Conservation (phyloP, 2,113 vertebrate species). For the Xenopus borealis region DNA sequence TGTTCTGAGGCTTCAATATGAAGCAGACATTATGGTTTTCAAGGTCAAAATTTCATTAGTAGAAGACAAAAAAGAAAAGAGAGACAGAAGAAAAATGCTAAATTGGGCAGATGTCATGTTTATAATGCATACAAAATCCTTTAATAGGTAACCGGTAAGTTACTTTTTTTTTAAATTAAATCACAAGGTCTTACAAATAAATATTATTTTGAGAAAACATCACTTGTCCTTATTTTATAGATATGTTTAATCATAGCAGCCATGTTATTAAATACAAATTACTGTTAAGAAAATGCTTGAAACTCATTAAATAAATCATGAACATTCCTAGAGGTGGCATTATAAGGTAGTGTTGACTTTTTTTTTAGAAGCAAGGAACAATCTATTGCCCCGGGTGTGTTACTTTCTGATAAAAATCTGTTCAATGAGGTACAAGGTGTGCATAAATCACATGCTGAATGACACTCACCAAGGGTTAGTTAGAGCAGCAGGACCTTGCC, state of each 20-base stretch:
- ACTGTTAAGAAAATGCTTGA: not conserved
- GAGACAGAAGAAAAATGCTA: constrained; percentile 57
- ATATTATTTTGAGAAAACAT: not conserved
- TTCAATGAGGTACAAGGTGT: no score
- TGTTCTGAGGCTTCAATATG: constrained; percentile 73
- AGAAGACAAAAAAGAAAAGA: constrained; percentile 63
- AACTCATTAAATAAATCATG: not conserved
- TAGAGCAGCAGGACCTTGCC: no score
- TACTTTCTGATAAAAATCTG: no score
- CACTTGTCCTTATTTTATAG: not conserved
- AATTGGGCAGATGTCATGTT: constrained; percentile 68
- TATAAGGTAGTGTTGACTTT: not conserved
- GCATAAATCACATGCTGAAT: no score
- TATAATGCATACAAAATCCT: constrained; percentile 70
- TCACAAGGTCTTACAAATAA: not conserved
- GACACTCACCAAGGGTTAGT: no score
- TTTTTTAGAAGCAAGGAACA: no score
- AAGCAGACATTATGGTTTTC: constrained; percentile 70
- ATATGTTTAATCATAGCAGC: not conserved
- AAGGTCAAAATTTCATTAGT: constrained; percentile 77
- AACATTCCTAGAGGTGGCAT: not conserved
- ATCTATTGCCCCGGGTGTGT: no score
- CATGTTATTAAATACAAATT: constrained; percentile 6
- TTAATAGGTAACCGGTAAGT: constrained; percentile 69
- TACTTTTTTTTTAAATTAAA: constrained; percentile 35